phyloP scores from a whole-genome alignment of 2,797 vertebrate genomes.

The Hylomyscus alleni region DNA sequence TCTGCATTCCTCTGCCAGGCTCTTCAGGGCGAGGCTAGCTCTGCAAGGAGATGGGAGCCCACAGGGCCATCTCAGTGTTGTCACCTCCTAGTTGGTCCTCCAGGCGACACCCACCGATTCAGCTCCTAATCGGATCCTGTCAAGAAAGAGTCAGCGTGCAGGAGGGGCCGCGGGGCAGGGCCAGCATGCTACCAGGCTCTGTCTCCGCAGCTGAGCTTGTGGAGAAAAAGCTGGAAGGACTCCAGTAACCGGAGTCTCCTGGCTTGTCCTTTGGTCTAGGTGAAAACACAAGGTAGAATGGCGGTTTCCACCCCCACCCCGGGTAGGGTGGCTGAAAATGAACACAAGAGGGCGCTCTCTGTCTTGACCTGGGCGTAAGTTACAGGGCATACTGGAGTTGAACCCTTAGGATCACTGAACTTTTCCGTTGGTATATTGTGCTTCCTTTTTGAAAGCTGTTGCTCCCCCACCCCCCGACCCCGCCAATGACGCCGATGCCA shows the following conservation, averaged over 20 bases:
- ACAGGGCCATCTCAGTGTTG: background rate
- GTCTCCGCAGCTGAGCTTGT: background rate
- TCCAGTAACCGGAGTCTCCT: constrained; percentile 18
- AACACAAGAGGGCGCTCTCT: background rate
- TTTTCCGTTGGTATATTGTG: background rate
- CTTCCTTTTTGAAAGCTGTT: background rate
- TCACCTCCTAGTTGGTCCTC: background rate
- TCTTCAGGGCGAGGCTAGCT: background rate
- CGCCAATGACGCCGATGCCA: constrained; percentile 29
- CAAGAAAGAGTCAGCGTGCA: background rate
- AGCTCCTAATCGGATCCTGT: background rate
- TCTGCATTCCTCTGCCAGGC: background rate
- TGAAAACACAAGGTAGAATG: background rate
- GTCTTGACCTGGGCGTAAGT: constrained; percentile 10
- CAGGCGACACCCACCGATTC: background rate
- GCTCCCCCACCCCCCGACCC: background rate
- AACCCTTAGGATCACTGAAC: background rate
- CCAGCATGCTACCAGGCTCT: background rate
- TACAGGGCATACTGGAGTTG: background rate
- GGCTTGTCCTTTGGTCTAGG: constrained; percentile 1
- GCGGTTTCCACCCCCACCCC: background rate
- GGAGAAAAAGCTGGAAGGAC: background rate
- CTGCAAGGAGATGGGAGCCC: background rate
- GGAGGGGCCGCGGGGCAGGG: background rate
- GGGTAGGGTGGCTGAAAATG: background rate